These are phyloP conservation scores for Pantala flavescens DNA, from an alignment of 1,140 invertebrate genomes.

Conservation along the genomic window DNA sequence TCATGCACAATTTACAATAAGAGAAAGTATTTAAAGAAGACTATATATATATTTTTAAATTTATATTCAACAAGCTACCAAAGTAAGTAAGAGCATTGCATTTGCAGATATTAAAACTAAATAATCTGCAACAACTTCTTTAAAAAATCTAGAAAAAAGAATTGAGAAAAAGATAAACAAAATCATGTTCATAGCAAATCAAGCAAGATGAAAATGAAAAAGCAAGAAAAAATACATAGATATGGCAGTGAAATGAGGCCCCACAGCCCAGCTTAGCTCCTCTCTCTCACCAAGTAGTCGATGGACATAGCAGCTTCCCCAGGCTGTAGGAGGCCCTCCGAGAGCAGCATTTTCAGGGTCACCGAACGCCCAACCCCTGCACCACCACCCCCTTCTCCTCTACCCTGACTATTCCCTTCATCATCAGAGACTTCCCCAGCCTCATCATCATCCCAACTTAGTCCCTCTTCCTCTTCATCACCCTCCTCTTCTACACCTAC, in stretches of 20 bases:
- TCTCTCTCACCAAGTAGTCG: slow-evolving; percentile 63
- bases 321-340: slow-evolving; percentile 68
- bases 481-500: slow-evolving; percentile 7
- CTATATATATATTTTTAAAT: too few species aligned
- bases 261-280: background rate
- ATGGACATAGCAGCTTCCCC: slow-evolving; percentile 73
- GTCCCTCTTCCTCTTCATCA: slow-evolving; percentile 2
- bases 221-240: background rate
- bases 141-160: too few species aligned
- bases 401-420: slow-evolving; percentile 5
- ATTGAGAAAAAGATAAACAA: background rate
- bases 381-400: slow-evolving; percentile 5
- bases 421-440: background rate
- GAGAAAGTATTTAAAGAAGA: too few species aligned
- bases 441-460: slow-evolving; percentile 9
- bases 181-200: background rate
- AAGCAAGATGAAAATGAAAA: background rate
- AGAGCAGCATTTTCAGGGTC: slow-evolving; percentile 71
- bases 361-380: slow-evolving; percentile 49
- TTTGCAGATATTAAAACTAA: too few species aligned
- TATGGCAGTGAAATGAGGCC: background rate
- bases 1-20: too few species aligned
- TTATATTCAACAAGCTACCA: too few species aligned
- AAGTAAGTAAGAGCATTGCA: too few species aligned
- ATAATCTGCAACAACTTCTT: too few species aligned